Evolutionary conservation across 2,888 invertebrate species (phyloP).

Genomic region (Drosophila silvestris): DNA sequence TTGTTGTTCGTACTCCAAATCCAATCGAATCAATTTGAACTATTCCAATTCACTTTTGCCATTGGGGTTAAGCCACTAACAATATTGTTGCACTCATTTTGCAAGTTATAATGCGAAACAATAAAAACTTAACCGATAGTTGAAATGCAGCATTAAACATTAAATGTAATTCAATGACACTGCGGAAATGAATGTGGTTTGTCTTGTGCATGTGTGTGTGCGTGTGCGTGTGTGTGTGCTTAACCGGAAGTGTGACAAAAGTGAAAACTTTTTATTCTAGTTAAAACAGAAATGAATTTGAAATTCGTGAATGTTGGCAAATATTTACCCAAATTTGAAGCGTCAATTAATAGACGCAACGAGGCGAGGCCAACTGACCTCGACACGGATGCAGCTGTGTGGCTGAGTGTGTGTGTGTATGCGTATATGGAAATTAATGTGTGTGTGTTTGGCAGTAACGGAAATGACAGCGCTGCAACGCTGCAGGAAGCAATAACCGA

Average conservation of each 20-base stretch:
- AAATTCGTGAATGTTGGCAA: constrained; percentile 5
- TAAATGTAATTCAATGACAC: constrained; percentile 64
- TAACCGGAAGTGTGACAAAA: constrained; percentile 37
- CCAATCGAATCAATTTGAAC: constrained; percentile 3
- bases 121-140: constrained; percentile 4
- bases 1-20: background rate
- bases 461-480: constrained; percentile 70
- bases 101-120: constrained; percentile 40
- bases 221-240: constrained; percentile 20
- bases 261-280: constrained; percentile 30
- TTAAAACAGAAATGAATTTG: constrained; percentile 44
- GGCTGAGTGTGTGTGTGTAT: constrained; percentile 23
- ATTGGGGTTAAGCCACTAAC: constrained; percentile 28
- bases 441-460: constrained; percentile 59
- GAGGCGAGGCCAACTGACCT: constrained; percentile 44
- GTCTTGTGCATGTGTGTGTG: constrained; percentile 2
- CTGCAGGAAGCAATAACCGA: constrained; percentile 77
- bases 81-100: constrained; percentile 17
- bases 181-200: constrained; percentile 71
- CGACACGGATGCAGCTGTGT: constrained; percentile 36
- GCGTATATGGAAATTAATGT: constrained; percentile 23
- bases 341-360: constrained; percentile 55
- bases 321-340: constrained; percentile 39
- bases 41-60: constrained; percentile 6
- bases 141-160: constrained; percentile 56